Evolutionary conservation across 2,113 vertebrate species (phyloP), one percentile per base, ranked within the genome.

Genomic region (Plecotus auritus): DNA sequence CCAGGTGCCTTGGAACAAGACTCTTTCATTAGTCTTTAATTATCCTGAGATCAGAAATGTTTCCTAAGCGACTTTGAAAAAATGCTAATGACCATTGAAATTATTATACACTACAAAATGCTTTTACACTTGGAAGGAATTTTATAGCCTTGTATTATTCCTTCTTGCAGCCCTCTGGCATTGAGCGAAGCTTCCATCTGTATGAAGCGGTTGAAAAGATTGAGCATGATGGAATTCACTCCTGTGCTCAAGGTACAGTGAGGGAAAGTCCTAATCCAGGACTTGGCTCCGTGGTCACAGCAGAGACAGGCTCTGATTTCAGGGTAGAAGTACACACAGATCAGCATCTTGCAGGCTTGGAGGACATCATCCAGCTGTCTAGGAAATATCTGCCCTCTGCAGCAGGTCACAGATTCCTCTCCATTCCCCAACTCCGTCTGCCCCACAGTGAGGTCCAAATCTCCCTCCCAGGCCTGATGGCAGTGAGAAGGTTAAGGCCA

Each of bases 51-150:
- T 92, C 92, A 92, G 92, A 96, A 82, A 89, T 66, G 82, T 87
- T 95, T 97, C 95, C 88, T 85, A 88, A 91, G 74, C 26, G 5
- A 88, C 93, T 92, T 72, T 73, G 69, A 87, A 94, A 96, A 91
- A 88, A 49, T 70, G n/a, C 66, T 89, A 92, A 95, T 51, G 56
- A 76, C 45, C 40, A 28, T 13, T 42, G 80, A 91, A 91, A 91
- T 95, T 74, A 92, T 84, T 74, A 28, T 37, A 78, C 4, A 42
- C 74, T 67, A 77, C 77, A 74, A 74, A 84, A 88, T 23, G 64
- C 85, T 76, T 59, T 77, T 40, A 35, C 54, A 54, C 45, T 86
- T 28, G 10, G 87, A 88, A 86, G 64, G 93, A 72, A 51, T 76
- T 83, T 92, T 88, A 94, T 20, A 72, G 73, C 42, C 47, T 82